Evolutionary conservation across 2,888 invertebrate genomes (phyloP), one percentile per base, ranked within the genome.

Genomic region (Euclidia mi): DNA sequence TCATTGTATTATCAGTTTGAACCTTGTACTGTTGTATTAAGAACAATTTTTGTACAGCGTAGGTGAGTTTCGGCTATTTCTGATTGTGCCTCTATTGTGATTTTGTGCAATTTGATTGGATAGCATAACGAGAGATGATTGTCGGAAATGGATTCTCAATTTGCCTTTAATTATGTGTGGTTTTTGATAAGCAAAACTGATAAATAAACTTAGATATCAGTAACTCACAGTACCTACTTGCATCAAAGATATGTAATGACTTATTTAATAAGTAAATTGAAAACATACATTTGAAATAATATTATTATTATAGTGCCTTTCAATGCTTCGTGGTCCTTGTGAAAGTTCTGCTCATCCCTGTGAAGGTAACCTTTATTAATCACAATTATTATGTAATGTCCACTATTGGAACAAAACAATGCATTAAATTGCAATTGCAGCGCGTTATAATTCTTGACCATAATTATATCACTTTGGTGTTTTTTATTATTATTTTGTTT

Each of bases 91-190:
- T 55, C 28, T 57, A 42, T 58, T 62, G 56, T 57, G 43, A 57
- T 57, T 59, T 59, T 64, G 50, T 56, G 52, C 12, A 48, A 68
- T 76, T 66, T 65, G 66, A 78, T 79, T 76, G 71, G 60, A 40
- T 69, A 67, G 53, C 68, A 65, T 69, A 69, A 67, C 45, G 55
- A 50, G 65, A 41, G 32, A 55, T 68, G 64, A 67, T 65, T 63
- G 58, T 55, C 37, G 53, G 32, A 55, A 63, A 58, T 58, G 52
- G 12, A 35, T 43, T 31, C 15, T 31, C 15, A 32, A 55, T 56
- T 59, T 53, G 46, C 43, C 56, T 53, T 35, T 45, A 58, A 46
- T 44, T 28, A 47, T 37, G 12, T 28, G 46, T 40, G 29, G 32
- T n/a, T 25, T 34, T 38, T 40, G 41, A 28, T 18, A 3, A 6